Conservation (phyloP, 2,888 invertebrate genomes). For the Ligdia adustata region DNA sequence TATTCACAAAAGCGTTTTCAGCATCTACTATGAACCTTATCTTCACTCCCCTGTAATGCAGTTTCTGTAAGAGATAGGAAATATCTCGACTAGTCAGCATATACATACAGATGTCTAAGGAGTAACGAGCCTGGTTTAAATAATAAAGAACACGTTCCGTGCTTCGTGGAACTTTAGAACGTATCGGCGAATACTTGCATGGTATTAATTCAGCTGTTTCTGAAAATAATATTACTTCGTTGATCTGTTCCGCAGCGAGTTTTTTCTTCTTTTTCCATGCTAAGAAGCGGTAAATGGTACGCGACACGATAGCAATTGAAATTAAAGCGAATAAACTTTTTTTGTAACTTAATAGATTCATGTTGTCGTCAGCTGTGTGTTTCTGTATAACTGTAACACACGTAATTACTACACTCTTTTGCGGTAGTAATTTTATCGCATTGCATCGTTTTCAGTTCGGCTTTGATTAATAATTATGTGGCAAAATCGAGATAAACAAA, state of each 20-base stretch:
- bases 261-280: conserved; percentile 40
- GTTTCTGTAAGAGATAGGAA: conserved; percentile 53
- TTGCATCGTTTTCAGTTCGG: conserved; percentile 6
- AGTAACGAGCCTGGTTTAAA: conserved; percentile 60
- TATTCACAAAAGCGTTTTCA: conserved; percentile 74
- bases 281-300: conserved; percentile 51
- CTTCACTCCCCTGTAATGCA: conserved; percentile 59
- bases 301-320: conserved; percentile 52
- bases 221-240: conserved; percentile 68
- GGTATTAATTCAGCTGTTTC: conserved; percentile 46
- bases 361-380: conserved; percentile 7
- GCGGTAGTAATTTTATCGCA: too few relatives aligned
- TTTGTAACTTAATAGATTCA: conserved; percentile 27
- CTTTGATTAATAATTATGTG: too few relatives aligned
- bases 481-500: too few relatives aligned
- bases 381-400: background rate
- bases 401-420: too few relatives aligned
- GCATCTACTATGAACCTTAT: conserved; percentile 88
- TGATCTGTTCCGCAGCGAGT: conserved; percentile 44
- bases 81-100: conserved; percentile 85
- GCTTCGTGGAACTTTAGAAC: conserved; percentile 56
- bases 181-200: conserved; percentile 58
- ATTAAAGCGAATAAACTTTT: conserved; percentile 44
- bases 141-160: conserved; percentile 53
- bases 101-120: conserved; percentile 89